Evolutionary conservation across 2,797 vertebrate species (phyloP).

Genomic region (Labeo calbasu): DNA sequence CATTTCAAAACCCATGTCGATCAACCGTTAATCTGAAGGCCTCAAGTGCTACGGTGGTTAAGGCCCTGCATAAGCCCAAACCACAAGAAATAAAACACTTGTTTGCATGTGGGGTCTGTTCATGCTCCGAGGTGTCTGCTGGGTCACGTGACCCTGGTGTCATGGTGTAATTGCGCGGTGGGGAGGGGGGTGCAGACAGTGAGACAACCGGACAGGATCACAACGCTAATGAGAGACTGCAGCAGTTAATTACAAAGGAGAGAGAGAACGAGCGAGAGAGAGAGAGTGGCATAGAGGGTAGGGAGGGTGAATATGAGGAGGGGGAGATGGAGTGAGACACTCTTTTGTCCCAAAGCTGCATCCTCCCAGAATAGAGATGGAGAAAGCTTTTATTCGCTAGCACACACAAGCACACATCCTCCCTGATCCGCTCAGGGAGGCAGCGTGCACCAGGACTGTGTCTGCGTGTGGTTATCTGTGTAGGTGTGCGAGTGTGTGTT

Average conservation of each 20-base stretch:
- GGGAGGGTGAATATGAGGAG: constrained; percentile 45
- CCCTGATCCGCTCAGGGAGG: constrained; percentile 45
- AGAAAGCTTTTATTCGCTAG: constrained; percentile 51
- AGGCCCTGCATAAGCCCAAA: not conserved
- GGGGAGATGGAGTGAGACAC: constrained; percentile 53
- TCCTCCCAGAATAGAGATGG: constrained; percentile 61
- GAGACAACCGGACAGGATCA: constrained; percentile 60
- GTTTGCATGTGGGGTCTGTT: constrained; percentile 36
- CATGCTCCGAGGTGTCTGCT: constrained; percentile 52
- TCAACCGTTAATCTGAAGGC: not conserved
- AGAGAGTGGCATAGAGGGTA: constrained; percentile 51
- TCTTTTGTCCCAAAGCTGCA: constrained; percentile 65
- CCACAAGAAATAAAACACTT: constrained; percentile 34
- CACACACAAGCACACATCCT: constrained; percentile 41
- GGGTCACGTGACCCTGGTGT: constrained; percentile 53
- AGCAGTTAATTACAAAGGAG: constrained; percentile 64
- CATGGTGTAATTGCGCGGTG: constrained; percentile 61
- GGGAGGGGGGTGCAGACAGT: constrained; percentile 57
- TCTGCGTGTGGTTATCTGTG: constrained; percentile 54
- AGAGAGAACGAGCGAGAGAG: constrained; percentile 43
- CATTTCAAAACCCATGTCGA: not conserved
- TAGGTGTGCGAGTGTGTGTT: constrained; percentile 57
- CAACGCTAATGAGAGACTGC: constrained; percentile 63
- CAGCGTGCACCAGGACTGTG: constrained; percentile 42
- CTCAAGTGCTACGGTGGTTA: not conserved